phyloP scores from a whole-genome alignment of 2,888 invertebrate genomes.

The Drosophila mimetica region DNA sequence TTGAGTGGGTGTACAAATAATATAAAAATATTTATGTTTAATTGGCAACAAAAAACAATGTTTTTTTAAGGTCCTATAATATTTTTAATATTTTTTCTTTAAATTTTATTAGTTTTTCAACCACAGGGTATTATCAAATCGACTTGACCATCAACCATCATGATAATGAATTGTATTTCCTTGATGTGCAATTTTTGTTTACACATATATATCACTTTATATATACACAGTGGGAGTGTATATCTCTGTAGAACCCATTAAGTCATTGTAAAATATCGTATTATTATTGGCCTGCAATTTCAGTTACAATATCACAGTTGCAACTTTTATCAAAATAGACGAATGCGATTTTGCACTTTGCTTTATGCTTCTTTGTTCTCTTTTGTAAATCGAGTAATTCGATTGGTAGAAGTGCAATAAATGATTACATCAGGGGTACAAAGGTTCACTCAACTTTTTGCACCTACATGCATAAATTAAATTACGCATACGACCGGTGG shows the following conservation, averaged over 20 bases:
- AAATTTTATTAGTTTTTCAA: neutral
- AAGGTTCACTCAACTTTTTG: conserved; percentile 28
- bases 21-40: no score
- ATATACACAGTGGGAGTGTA: neutral
- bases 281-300: conserved; percentile 21
- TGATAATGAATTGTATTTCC: conserved; percentile 37
- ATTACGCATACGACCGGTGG: conserved; percentile 36
- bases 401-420: conserved; percentile 10
- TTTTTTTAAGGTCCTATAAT: neutral
- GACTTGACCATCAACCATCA: neutral
- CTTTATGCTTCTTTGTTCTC: conserved; percentile 7
- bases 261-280: conserved; percentile 17
- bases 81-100: neutral
- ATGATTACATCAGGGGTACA: conserved; percentile 23
- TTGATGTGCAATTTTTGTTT: conserved; percentile 32
- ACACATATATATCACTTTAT: neutral
- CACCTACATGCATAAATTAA: conserved; percentile 7
- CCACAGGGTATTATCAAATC: neutral
- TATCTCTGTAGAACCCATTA: conserved; percentile 4
- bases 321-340: neutral
- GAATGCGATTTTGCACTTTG: neutral
- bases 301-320: conserved; percentile 9
- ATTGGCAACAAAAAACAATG: no score
- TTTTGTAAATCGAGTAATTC: conserved; percentile 4
- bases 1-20: no score